A percentile compares a stretch with the other conserved stretches of the same genome.
These are phyloP conservation scores for Cyprinodon diabolis DNA, from an alignment of 2,797 vertebrate genomes.

Conservation along the genomic window DNA sequence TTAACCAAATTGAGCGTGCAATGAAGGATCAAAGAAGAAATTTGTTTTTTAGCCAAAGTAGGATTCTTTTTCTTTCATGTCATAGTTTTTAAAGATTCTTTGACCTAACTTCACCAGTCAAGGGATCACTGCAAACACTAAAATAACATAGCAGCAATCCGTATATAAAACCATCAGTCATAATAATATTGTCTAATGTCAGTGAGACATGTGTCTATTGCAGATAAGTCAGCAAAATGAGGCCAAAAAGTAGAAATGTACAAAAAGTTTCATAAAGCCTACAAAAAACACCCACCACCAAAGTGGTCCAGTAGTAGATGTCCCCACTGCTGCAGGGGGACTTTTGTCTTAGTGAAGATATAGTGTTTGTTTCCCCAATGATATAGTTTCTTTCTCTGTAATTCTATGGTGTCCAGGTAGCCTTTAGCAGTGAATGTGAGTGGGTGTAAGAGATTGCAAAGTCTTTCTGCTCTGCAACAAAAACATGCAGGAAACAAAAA, in stretches of 20 bases:
- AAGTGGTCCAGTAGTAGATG: constrained; percentile 38
- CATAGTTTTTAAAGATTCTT: constrained; percentile 26
- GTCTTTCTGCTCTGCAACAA: constrained; percentile 7
- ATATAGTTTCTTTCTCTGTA: constrained; percentile 54
- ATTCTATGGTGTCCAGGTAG: constrained; percentile 54
- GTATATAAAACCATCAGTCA: constrained; percentile 64
- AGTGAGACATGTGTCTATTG: constrained; percentile 57
- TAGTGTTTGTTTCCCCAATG: constrained; percentile 52
- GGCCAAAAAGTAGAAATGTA: constrained; percentile 45
- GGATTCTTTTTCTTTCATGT: constrained; percentile 43
- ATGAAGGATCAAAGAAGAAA: constrained; percentile 53
- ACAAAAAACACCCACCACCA: constrained; percentile 22
- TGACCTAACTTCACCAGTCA: constrained; percentile 33
- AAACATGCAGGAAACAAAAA: constrained; percentile 7
- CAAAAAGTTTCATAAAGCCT: constrained; percentile 31
- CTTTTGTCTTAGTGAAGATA: constrained; percentile 29
- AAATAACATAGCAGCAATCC: constrained; percentile 42
- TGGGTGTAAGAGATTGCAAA: constrained; percentile 25
- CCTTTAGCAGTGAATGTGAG: constrained; percentile 52
- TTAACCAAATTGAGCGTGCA: constrained; percentile 57
- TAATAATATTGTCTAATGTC: constrained; percentile 51
- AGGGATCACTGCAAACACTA: constrained; percentile 46
- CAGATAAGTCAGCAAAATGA: constrained; percentile 64
- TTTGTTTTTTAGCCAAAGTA: constrained; percentile 39
- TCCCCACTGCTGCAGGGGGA: constrained; percentile 51